Conservation (phyloP, 2,113 vertebrate genomes). For the Rhinoderma darwinii region DNA sequence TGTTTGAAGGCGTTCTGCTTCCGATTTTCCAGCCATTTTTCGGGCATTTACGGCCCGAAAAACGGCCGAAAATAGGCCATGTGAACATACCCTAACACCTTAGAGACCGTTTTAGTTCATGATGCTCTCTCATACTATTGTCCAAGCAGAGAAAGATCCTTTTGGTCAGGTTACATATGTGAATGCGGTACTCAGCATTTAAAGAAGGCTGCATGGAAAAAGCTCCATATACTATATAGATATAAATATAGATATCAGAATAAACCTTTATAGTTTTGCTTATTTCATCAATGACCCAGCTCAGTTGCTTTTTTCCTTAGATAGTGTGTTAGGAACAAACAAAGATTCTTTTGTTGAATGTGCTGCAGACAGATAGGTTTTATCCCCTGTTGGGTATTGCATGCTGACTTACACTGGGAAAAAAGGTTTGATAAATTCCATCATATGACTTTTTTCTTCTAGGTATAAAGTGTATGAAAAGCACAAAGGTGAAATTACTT, state of each 20-base stretch:
- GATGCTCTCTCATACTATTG: neutral
- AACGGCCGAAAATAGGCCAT: no score
- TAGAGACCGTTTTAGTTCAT: no score
- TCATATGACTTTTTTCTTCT: constrained; percentile 44
- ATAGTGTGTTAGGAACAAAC: constrained; percentile 13
- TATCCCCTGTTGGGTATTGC: constrained; percentile 47
- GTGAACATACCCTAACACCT: no score
- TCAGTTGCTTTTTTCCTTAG: constrained; percentile 11
- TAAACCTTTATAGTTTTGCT: neutral
- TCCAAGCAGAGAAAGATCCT: neutral
- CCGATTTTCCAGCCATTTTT: no score
- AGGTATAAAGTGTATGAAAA: constrained; percentile 36
- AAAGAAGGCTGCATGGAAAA: neutral
- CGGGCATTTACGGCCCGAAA: no score
- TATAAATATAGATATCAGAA: neutral
- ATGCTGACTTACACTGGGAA: constrained; percentile 49
- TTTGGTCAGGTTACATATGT: neutral
- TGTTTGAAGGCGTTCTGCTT: no score
- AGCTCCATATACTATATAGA: neutral
- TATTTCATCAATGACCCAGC: constrained; percentile 14
- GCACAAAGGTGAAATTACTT: constrained; percentile 52
- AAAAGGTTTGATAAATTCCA: constrained; percentile 56
- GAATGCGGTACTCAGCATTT: neutral
- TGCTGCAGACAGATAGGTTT: constrained; percentile 49
- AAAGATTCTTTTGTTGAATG: constrained; percentile 51